Conservation (phyloP, 2,888 invertebrate species). For the Bellardia bayeri region DNA sequence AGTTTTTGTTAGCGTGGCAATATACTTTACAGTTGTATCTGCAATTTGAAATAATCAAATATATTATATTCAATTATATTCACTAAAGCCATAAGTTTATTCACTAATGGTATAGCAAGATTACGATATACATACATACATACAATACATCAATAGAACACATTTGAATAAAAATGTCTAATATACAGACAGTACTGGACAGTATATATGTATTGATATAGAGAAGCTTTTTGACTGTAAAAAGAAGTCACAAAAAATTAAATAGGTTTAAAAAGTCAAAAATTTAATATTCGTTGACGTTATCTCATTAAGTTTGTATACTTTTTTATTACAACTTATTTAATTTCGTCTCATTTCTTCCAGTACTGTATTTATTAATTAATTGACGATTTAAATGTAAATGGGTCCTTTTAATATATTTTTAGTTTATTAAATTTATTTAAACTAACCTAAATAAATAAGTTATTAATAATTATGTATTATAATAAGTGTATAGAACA, state of each 20-base stretch:
- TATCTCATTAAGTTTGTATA: too few relatives aligned
- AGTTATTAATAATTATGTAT: too few relatives aligned
- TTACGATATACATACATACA: neutral
- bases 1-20: slow-evolving; percentile 69
- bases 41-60: slow-evolving; percentile 46
- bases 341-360: too few relatives aligned
- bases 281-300: too few relatives aligned
- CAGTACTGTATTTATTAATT: neutral
- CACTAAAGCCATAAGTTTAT: neutral
- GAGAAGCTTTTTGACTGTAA: too few relatives aligned
- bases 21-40: slow-evolving; percentile 60
- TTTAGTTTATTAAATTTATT: neutral
- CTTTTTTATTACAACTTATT: too few relatives aligned
- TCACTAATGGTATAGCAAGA: too few relatives aligned
- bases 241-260: too few relatives aligned
- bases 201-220: too few relatives aligned
- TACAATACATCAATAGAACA: neutral
- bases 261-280: too few relatives aligned
- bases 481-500: neutral
- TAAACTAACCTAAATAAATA: neutral
- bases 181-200: too few relatives aligned
- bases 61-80: neutral
- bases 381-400: neutral
- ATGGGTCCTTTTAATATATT: neutral
- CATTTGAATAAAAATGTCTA: too few relatives aligned